phyloP scores from a whole-genome alignment of 2,888 invertebrate genomes.

The Dryobotodes eremita region DNA sequence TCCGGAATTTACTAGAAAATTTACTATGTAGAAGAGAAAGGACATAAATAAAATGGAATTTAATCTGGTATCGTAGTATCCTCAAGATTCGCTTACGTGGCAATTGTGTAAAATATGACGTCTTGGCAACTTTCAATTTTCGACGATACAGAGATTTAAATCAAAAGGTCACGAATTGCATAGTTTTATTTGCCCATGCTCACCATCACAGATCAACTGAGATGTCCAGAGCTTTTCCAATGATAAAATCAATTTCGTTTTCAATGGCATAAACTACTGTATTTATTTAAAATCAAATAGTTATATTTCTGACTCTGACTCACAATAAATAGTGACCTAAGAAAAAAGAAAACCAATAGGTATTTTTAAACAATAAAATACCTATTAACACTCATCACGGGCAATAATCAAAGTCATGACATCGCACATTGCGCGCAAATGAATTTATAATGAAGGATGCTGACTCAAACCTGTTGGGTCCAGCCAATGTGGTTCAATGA shows the following conservation, averaged over 20 bases:
- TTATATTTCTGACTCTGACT: constrained; percentile 43
- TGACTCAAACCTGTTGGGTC: constrained; percentile 49
- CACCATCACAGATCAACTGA: not conserved
- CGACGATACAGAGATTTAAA: not conserved
- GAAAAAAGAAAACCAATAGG: constrained; percentile 76
- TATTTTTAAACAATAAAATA: constrained; percentile 84
- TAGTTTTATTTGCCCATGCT: too few species aligned
- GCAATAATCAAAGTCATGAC: constrained; percentile 86
- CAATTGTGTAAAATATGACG: not conserved
- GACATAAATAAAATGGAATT: not conserved
- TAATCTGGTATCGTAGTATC: too few species aligned
- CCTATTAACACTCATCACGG: constrained; percentile 80
- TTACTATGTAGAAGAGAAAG: not conserved
- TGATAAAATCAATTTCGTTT: not conserved
- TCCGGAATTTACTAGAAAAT: not conserved
- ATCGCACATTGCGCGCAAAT: constrained; percentile 83
- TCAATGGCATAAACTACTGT: constrained; percentile 2
- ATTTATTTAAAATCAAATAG: constrained; percentile 15
- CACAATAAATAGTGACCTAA: constrained; percentile 70
- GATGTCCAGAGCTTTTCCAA: too few species aligned
- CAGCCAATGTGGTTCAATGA: constrained; percentile 49
- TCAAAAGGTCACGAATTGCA: too few species aligned
- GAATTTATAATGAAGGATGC: constrained; percentile 82
- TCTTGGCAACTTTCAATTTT: not conserved
- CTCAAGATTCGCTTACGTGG: too few species aligned